Evolutionary conservation across 37 sponge, comb jelly and placozoan species (phyloP).

Genomic region (Chondrosia reniformis): DNA sequence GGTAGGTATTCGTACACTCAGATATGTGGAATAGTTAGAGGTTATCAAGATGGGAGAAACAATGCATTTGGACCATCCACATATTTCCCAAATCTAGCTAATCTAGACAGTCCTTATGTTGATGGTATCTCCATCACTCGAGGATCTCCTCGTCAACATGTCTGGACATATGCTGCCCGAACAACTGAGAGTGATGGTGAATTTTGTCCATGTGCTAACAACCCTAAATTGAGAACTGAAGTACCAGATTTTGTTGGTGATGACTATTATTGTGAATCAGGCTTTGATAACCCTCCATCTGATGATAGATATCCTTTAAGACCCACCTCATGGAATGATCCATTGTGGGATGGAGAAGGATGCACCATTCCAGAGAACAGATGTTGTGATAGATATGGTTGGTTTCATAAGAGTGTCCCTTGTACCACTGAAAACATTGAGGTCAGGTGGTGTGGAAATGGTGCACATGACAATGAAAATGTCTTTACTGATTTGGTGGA

Average conservation of each 20-base stretch:
- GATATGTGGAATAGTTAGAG: slow-evolving; percentile 6
- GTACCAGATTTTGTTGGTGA: slow-evolving; percentile 6
- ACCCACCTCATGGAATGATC: slow-evolving; percentile 11
- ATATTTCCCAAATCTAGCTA: neutral
- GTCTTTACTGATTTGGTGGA: slow-evolving; percentile 26
- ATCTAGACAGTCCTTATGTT: slow-evolving; percentile 1
- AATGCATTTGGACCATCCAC: slow-evolving; percentile 19
- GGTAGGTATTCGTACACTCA: slow-evolving; percentile 2
- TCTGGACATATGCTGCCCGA: slow-evolving; percentile 12
- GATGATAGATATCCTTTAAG: neutral
- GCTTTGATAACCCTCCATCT: neutral
- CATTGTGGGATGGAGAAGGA: slow-evolving; percentile 16
- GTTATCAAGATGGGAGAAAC: slow-evolving; percentile 2
- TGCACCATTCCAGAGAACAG: slow-evolving; percentile 17
- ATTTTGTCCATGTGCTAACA: slow-evolving; percentile 7
- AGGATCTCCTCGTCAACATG: slow-evolving; percentile 16
- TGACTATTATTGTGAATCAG: slow-evolving; percentile 9
- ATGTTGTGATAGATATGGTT: slow-evolving; percentile 24
- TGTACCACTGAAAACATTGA: slow-evolving; percentile 13
- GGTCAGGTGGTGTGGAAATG: slow-evolving; percentile 20
- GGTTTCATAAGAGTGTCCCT: slow-evolving; percentile 3
- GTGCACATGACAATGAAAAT: neutral
- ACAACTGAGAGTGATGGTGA: neutral
- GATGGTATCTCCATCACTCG: slow-evolving; percentile 24
- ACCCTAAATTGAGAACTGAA: neutral